A percentile compares a stretch with the other conserved stretches of the same genome.
Conservation (phyloP, 2,113 vertebrate species). For the Mastomys coucha region DNA sequence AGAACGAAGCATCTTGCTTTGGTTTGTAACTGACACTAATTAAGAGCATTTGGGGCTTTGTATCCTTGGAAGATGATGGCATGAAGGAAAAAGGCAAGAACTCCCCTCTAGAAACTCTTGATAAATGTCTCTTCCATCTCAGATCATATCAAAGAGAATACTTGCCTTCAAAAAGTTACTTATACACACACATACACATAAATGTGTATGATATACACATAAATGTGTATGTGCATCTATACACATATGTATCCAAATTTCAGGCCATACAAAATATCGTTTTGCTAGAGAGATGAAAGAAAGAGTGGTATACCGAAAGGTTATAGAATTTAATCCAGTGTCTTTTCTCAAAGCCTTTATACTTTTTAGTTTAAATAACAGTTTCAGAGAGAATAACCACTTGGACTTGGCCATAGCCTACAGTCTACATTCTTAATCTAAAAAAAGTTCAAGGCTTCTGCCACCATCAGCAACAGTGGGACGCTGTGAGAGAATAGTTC, state of each 20-base stretch:
- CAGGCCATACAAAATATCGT: constrained; percentile 40
- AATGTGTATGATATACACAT: constrained; percentile 1
- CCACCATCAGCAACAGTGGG: background rate
- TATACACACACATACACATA: background rate
- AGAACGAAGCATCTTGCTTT: background rate
- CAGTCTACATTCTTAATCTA: constrained; percentile 6
- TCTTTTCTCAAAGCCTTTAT: constrained; percentile 36
- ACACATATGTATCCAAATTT: constrained; percentile 42
- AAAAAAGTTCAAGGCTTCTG: constrained; percentile 33
- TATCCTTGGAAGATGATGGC: background rate
- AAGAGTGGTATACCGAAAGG: constrained; percentile 5
- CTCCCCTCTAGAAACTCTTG: constrained; percentile 18
- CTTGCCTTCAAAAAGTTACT: constrained; percentile 55
- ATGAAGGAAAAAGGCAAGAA: constrained; percentile 33
- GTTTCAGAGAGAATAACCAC: constrained; percentile 51
- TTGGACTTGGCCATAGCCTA: constrained; percentile 27
- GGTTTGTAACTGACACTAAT: background rate
- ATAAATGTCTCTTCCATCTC: constrained; percentile 32
- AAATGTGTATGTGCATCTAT: constrained; percentile 8
- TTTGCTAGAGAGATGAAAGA: constrained; percentile 44
- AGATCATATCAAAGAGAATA: constrained; percentile 49
- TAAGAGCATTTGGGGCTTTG: background rate
- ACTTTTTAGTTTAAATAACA: constrained; percentile 39
- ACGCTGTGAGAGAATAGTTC: background rate
- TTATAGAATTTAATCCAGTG: constrained; percentile 55